Conservation (phyloP, 2,888 invertebrate species). For the Dione vanillae region DNA sequence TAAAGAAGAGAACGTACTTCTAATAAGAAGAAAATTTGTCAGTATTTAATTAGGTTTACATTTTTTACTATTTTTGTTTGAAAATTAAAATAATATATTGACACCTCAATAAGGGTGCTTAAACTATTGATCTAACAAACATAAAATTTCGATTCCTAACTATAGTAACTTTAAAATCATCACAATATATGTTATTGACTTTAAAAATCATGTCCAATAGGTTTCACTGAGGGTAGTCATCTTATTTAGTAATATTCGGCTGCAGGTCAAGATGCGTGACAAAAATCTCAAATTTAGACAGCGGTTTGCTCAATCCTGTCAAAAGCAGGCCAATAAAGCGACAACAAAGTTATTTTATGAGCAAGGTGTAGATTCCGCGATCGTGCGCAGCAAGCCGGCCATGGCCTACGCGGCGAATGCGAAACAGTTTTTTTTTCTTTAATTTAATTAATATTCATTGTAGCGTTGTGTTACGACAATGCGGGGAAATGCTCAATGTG, state of each 20-base stretch:
- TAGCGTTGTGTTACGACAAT: conserved; percentile 49
- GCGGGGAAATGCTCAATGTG: conserved; percentile 47
- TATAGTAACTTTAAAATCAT: neutral
- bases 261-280: conserved; percentile 40
- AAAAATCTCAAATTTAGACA: conserved; percentile 33
- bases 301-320: conserved; percentile 47
- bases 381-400: conserved; percentile 45
- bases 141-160: conserved; percentile 26
- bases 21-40: no score
- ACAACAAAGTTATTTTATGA: conserved; percentile 46
- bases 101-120: no score
- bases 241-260: conserved; percentile 23
- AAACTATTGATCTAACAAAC: no score
- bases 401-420: conserved; percentile 47
- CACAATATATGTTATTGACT: neutral
- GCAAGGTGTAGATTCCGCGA: conserved; percentile 50
- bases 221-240: neutral
- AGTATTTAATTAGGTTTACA: no score
- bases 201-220: neutral
- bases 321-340: conserved; percentile 48
- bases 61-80: no score
- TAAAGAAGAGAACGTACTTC: no score
- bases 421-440: conserved; percentile 53
- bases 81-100: no score
- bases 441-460: conserved; percentile 54